Base-by-base conservation (phyloP, 2,113 vertebrate genomes). In the Oreochromis aureus region DNA sequence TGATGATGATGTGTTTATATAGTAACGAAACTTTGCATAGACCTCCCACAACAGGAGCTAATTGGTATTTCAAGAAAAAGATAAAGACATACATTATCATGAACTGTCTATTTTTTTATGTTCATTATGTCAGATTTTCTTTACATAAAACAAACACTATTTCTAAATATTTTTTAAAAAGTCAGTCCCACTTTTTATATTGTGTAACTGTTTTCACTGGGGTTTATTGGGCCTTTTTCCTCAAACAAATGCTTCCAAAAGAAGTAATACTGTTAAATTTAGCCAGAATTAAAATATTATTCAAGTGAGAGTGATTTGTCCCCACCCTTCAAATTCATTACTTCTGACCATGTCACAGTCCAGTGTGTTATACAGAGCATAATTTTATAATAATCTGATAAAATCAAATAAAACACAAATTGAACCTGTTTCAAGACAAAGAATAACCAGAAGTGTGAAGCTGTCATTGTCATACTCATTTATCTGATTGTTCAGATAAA, bases 91-190 rank as follows among this genome's bases (percentile, higher is more conserved):
- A 66, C 0, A 66, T 2, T n/a, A 36, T 36, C 18, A 36, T n/a
- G 0, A 3, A 3, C 6, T 12, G 4, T 66, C 63, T 69, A 2
- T 0, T 39, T 66, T 63, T 66, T 5, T 12, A 6, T 32, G 5
- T 32, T 6, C 0, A 66, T 2, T n/a, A 22, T 13, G 0, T 0
- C 6, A 13, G 2, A 41, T 1, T n/a, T 39, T 66, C 34, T 66
- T 24, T 24, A 24, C 24, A 24, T 24, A 24, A 24, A 24, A 66
- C 6, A 41, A 22, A 69, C 59, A 0, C 19, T 69, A 69, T 41
- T n/a, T 13, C 0, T 39, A 22, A 69, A 59, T 11, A 11, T 10
- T 36, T 10, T 34, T 36, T 10, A 1, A 19, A 63, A 34, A 19
- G 32, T 34, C 32, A 36, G 59, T 36, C 32, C 18, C 59, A 36